Evolutionary conservation across 2,888 invertebrate genomes (phyloP), one percentile per base, ranked within the genome.

Genomic region (Salpingus planirostris): DNA sequence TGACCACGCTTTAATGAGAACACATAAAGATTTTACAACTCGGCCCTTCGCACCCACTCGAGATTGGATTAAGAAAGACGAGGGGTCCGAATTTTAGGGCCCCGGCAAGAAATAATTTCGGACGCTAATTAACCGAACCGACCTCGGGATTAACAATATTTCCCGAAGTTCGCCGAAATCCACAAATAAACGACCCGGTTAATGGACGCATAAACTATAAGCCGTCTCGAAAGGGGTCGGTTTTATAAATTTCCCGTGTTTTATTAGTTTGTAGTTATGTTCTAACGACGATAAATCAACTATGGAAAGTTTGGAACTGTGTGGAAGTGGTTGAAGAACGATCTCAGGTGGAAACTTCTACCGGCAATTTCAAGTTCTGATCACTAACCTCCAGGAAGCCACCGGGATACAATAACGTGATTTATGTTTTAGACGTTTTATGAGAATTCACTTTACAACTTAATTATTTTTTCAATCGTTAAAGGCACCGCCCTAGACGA

Each of bases 11-110:
- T 24, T 38, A 38, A 38, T 34, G 34, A 38, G 38, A 25, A 24
- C 24, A 31, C 33, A 38, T 38, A 38, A 38, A 38, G 27, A 27
- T 28, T 38, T 38, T 38, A 30, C 28, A 21, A n/a, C n/a, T n/a
- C n/a, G n/a, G n/a, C n/a, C n/a, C n/a, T n/a, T 18, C 18, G 5
- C 8, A 8, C 8, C 18, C 27, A 2, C 7, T 29, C 13, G 22
- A 21, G 14, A 13, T 24, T 24, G 24, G 24, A 24, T 24, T 24
- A 24, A n/a, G n/a, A n/a, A n/a, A n/a, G n/a, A n/a, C n/a, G n/a
- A n/a, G n/a, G n/a, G n/a, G n/a, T n/a, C n/a, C n/a, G n/a, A n/a
- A n/a, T n/a, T n/a, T n/a, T n/a, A n/a, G n/a, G n/a, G n/a, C n/a
- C n/a, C n/a, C n/a, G n/a, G n/a, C n/a, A n/a, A n/a, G n/a, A n/a